Evolutionary conservation across 2,113 vertebrate species (phyloP).

Genomic region (Scartelaos histophorus): DNA sequence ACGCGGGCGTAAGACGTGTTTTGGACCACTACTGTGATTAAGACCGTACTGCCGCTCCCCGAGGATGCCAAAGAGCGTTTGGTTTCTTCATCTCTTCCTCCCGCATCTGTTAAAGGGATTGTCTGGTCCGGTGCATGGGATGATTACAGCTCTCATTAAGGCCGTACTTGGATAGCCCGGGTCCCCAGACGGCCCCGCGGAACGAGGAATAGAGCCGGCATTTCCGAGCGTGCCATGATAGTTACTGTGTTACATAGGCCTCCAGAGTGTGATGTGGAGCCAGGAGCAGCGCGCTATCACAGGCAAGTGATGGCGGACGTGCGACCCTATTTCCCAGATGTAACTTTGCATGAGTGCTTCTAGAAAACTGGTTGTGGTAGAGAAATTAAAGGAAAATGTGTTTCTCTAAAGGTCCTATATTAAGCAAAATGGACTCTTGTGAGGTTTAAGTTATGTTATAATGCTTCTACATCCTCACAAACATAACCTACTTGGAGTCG

Average conservation of each 20-base stretch:
- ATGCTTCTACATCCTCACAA: no score
- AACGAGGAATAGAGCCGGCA: conserved; percentile 47
- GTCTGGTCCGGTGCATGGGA: conserved; percentile 60
- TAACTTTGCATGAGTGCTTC: background rate
- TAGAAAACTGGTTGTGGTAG: background rate
- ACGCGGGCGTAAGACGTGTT: conserved; percentile 33
- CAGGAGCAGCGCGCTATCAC: conserved; percentile 49
- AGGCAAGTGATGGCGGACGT: conserved; percentile 10
- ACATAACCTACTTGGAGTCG: no score
- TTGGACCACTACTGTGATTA: conserved; percentile 43
- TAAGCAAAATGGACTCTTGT: no score
- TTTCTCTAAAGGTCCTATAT: no score
- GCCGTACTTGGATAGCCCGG: conserved; percentile 37
- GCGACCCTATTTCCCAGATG: background rate
- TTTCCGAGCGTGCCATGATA: conserved; percentile 31
- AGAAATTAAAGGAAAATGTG: background rate
- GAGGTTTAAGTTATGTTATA: no score
- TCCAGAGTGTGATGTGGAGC: conserved; percentile 38
- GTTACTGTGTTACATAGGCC: conserved; percentile 28
- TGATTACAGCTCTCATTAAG: conserved; percentile 71
- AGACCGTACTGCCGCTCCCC: conserved; percentile 37
- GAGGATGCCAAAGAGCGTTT: conserved; percentile 43
- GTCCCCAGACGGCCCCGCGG: conserved; percentile 45
- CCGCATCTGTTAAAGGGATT: conserved; percentile 50
- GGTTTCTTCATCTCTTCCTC: conserved; percentile 45